Evolutionary conservation across 2,888 invertebrate genomes (phyloP), one percentile per base, ranked within the genome.

Genomic region (Morpho deidamia): DNA sequence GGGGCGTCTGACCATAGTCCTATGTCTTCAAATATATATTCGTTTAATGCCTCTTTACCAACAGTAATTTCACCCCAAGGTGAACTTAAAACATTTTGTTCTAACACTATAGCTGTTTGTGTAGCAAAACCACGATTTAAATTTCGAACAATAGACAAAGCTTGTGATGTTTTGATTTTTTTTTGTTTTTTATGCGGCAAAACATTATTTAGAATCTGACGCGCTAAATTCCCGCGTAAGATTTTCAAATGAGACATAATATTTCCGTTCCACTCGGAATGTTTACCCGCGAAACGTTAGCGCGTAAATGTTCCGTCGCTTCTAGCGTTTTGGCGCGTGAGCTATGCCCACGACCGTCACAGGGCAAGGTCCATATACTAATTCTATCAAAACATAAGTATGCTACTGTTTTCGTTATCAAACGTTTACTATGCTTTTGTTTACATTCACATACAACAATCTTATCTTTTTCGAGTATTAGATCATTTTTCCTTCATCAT

Each of bases 1-100:
- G 93, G 91, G 60, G 90, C 81, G 63, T 93, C 91, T 8, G 90
- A 78, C 90, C 91, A 92, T 56, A 90, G 70, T 44, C 91, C 90
- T 33, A 86, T 64, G 63, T 92, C 87, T 59, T 86, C 81, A 81
- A 92, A 94, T 53, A 94, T 77, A 74, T 87, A 88, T 38, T 94
- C 91, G 32, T 92, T 90, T 53, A 94, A 71, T 48, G 91, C 88
- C 70, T 91, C 87, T 44, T 91, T 90, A 0, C 92, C 91, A 56
- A 91, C 78, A 61, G 86, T 77, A 32, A 91, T 84, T 62, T 90
- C 85, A 60, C 91, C 91, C 70, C 91, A 91, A 50, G 80, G 75
- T 35, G 89, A 87, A 54, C 67, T 76, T 62, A 87, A 67, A 61
- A 65, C 68, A 63, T 85, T 84, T 57, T 57, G 71, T 37, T 85